These are phyloP conservation scores for Octonoba sinensis DNA, from an alignment of 2,888 invertebrate species.

Conservation along the genomic window DNA sequence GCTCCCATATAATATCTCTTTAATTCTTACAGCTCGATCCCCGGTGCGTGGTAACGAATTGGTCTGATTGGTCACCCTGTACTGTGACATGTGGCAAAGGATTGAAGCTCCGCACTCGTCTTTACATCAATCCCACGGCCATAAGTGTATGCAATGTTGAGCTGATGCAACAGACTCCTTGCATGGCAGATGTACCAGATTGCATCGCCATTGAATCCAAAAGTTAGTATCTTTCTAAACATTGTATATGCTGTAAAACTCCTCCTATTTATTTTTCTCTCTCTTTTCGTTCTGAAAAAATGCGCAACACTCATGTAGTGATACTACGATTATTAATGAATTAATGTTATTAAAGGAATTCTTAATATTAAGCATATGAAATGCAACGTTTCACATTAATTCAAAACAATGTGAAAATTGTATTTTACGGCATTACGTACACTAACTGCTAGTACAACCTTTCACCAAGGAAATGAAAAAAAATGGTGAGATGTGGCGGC, in stretches of 20 bases:
- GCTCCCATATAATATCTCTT: too few species aligned
- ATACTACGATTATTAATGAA: too few species aligned
- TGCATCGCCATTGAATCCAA: conserved; percentile 78
- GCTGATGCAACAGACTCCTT: conserved; percentile 81
- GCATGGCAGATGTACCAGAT: conserved; percentile 74
- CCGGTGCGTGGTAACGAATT: conserved; percentile 79
- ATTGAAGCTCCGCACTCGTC: conserved; percentile 78
- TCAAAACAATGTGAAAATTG: too few species aligned
- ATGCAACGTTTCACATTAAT: too few species aligned
- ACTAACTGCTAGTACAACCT: too few species aligned
- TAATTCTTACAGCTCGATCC: conserved; percentile 46
- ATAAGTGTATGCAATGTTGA: conserved; percentile 82
- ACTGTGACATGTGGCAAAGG: conserved; percentile 85
- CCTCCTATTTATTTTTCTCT: conserved; percentile 76
- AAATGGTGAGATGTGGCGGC: too few species aligned
- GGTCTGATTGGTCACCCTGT: conserved; percentile 88
- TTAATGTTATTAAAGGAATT: too few species aligned
- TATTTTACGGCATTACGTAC: too few species aligned
- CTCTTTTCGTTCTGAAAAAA: conserved; percentile 69
- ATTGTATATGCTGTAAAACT: neutral
- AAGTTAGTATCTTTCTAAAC: conserved; percentile 73
- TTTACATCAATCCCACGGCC: conserved; percentile 79
- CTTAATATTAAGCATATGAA: too few species aligned
- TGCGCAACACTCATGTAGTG: too few species aligned
- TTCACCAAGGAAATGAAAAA: too few species aligned